Base-by-base conservation (phyloP, 2,888 invertebrate genomes). In the Steinernema carpocapsae region DNA sequence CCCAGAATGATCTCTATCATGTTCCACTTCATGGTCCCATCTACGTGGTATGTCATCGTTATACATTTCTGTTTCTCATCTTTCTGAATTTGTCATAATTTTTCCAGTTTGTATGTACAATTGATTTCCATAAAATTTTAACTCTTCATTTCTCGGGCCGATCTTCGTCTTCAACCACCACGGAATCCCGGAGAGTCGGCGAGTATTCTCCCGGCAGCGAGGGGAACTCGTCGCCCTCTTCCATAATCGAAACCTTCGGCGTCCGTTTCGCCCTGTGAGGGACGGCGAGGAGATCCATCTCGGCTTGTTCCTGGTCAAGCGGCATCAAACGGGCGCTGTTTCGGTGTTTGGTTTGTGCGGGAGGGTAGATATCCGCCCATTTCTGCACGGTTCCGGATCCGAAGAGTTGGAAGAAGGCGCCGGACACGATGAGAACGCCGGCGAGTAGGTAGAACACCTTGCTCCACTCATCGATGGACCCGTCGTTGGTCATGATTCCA, bases 341-440 rank as follows among this genome's bases (percentile, higher is more conserved):
- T n/a, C 17, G 64, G 43, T 0, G 32, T 1, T 71, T 19, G 43
- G 14, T 6, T 32, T 70, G 26, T 43, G 42, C 6, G 48, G 45
- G 26, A 43, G 56, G 24, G 22, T 37, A 26, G 45, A 46, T 0
- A 3, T 46, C 43, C 24, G 77, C 77, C 77, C 77, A 77, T 4
- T 32, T 71, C 52, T 79, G 78, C 14, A 79, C 74, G 7, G 29
- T 72, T 81, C 82, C 83, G 64, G 84, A 81, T 24, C 85, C 85
- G 59, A 85, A 83, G 3, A 84, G 32, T 72, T 81, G 82, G 75
- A 84, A 85, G 71, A 77, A 70, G 24, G 82, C n/a, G 45, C 85
- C 85, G 37, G 84, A 81, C 37, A 81, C 72, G 19, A 82, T 46
- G 3, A 84, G 74, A n/a, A 84, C 77, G 0, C 72, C 82, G n/a